phyloP scores from a whole-genome alignment of 2,113 vertebrate genomes.

The Stigmatopora nigra region DNA sequence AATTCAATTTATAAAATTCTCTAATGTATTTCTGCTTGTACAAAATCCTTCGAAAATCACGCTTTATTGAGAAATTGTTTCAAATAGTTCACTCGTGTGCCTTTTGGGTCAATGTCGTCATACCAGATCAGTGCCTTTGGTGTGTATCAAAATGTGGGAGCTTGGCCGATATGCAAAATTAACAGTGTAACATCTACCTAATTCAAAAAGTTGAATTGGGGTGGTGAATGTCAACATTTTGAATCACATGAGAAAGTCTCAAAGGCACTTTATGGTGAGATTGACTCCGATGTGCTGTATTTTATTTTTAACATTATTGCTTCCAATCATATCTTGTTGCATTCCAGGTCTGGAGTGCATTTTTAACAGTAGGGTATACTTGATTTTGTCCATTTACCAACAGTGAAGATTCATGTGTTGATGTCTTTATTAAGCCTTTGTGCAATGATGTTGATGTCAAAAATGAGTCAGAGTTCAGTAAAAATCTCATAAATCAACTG shows the following conservation, averaged over 20 bases:
- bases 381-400: too few relatives aligned
- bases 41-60: not conserved
- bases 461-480: slow-evolving; percentile 22
- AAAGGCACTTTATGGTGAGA: not conserved
- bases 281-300: not conserved
- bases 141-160: not conserved
- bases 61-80: slow-evolving; percentile 19
- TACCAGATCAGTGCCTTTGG: not conserved
- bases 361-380: not conserved
- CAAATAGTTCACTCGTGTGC: slow-evolving; percentile 37
- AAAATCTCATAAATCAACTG: not conserved
- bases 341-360: not conserved
- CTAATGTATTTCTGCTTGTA: not conserved
- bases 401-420: not conserved
- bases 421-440: slow-evolving; percentile 16
- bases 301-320: too few relatives aligned
- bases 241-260: not conserved
- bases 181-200: not conserved
- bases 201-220: not conserved
- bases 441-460: slow-evolving; percentile 31
- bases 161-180: not conserved
- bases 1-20: not conserved
- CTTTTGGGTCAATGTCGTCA: slow-evolving; percentile 27
- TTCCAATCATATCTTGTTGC: not conserved
- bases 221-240: not conserved